phyloP scores from a whole-genome alignment of 2,888 invertebrate species.

The Sarcophaga carnaria region DNA sequence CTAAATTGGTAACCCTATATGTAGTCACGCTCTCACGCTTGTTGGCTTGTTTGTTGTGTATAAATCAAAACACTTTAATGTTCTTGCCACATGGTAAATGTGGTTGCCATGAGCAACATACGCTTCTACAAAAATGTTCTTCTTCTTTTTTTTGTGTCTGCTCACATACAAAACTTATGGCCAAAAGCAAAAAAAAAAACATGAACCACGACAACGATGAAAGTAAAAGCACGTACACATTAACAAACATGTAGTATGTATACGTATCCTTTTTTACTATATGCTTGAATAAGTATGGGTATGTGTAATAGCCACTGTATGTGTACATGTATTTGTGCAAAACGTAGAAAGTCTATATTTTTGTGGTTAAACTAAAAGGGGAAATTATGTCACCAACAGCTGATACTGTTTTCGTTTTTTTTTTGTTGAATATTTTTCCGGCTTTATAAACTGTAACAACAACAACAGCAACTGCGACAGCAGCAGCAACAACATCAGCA shows the following conservation, averaged over 20 bases:
- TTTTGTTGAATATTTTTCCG: neutral
- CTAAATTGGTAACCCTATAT: too few relatives aligned
- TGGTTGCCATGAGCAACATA: conserved; percentile 39
- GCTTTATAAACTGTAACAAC: conserved; percentile 4
- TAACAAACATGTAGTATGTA: neutral
- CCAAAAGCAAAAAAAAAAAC: conserved; percentile 21
- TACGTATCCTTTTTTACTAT: neutral
- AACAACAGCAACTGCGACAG: too few relatives aligned
- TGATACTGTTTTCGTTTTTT: conserved; percentile 19
- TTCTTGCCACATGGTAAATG: conserved; percentile 60
- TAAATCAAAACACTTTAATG: conserved; percentile 65
- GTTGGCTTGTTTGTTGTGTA: conserved; percentile 8
- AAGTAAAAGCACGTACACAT: neutral
- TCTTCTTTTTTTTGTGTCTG: neutral
- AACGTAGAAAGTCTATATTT: conserved; percentile 36
- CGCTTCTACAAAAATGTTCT: neutral
- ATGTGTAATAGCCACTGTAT: too few relatives aligned
- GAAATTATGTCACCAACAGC: conserved; percentile 63
- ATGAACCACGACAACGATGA: conserved; percentile 17
- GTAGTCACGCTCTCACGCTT: neutral
- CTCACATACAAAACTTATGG: conserved; percentile 32
- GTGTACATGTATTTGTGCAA: neutral
- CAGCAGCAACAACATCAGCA: conserved; percentile 4
- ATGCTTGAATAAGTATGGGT: neutral
- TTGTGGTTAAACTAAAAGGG: conserved; percentile 58